Evolutionary conservation across 2,797 vertebrate genomes (phyloP), one percentile per base, ranked within the genome.

Genomic region (Enteromius paludinosus): DNA sequence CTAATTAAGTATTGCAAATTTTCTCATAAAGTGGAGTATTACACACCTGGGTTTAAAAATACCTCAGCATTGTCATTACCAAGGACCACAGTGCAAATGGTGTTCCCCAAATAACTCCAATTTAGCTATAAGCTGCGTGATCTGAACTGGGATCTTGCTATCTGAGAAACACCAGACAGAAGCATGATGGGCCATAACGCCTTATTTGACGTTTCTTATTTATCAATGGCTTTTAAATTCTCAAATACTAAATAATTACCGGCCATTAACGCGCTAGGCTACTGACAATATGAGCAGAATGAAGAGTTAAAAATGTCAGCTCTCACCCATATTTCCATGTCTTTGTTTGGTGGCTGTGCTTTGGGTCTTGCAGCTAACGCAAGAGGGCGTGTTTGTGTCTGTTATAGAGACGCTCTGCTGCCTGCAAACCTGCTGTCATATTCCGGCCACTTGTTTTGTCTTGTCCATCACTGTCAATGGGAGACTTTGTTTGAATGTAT

Each of bases 331-430:
- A 49, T 38, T 74, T 41, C 54, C 73, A 38, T 28, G 78, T 45
- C 87, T 89, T 87, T 90, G 86, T 90, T 87, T 80, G 38, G 54
- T 62, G 45, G 30, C 70, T 86, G 64, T 86, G 70, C 68, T 75
- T 84, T 65, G 72, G 65, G 78, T 80, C 77, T 66, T 72, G 41
- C 52, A 73, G 69, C 82, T 81, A 87, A 93, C 94, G 91, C 91
- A 90, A 95, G 94, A 91, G 93, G 94, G 94, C 94, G 93, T 89
- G 88, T 93, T 90, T 85, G 90, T 80, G 89, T 88, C 84, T 85
- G 84, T 83, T 81, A 75, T 82, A 66, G 73, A 62, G 56, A 45
- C 23, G 20, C 2, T 61, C 49, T 47, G 77, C 81, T 73, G 70
- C 45, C 61, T 68, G 54, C 69, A 71, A 62, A 66, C 83, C 69